Evolutionary conservation across 2,888 invertebrate species (phyloP), one percentile per base, ranked within the genome.

Genomic region (Drosophila yooni): DNA sequence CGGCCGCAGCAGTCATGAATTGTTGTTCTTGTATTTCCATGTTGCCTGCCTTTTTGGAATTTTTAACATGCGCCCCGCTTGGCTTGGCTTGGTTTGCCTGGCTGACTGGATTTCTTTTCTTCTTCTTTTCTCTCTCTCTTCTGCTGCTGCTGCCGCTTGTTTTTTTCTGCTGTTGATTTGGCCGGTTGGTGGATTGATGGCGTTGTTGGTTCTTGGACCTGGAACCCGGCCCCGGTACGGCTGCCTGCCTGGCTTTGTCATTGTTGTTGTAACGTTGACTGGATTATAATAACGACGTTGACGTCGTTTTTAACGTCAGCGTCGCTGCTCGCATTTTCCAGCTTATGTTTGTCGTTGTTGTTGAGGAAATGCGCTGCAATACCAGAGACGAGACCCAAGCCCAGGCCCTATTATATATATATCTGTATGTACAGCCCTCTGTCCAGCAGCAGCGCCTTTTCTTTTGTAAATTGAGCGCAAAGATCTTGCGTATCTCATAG

Each of bases 1-100:
- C 79, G 63, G 74, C 70, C 66, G 65, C 63, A 69, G 63, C 56
- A 76, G 70, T 59, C 71, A 83, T 79, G 76, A 80, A 79, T 85
- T 85, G 88, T 88, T 85, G 89, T 82, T 88, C 79, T 87, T 86
- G 87, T 89, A 86, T 81, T 85, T 88, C 86, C 85, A 82, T 85
- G 83, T 74, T 84, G 72, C 77, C 76, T 78, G 67, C 79, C 79
- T 78, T 65, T 82, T 83, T 75, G 82, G 77, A 88, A 89, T 88
- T 87, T 87, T 89, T 85, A 86, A 81, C 89, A 86, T 88, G 82
- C 82, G 81, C 63, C 82, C 83, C 81, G 74, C 80, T 82, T 81
- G 79, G 81, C 82, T 82, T 76, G 75, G 81, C 73, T 64, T 62
- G 57, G 27, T 62, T 68, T 53, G 51, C 29, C 34, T 72, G 57